Evolutionary conservation across 2,113 vertebrate genomes (phyloP).

Genomic region (Protobothrops flavoviridis): DNA sequence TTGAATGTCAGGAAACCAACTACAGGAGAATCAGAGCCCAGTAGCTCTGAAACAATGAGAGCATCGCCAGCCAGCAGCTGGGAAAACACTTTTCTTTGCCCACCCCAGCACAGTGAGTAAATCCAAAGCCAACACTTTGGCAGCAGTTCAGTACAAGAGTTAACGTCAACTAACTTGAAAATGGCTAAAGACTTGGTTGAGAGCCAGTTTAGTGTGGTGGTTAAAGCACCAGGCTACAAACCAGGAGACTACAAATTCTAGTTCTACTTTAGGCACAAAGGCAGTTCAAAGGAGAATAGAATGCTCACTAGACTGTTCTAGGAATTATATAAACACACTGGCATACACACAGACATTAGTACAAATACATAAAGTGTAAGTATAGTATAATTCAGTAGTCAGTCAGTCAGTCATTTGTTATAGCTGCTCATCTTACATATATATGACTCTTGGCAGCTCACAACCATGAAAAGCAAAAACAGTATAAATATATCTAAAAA

Average conservation of each 20-base stretch:
- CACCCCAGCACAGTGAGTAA: neutral
- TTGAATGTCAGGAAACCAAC: neutral
- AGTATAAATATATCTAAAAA: neutral
- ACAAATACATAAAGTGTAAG: neutral
- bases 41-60: neutral
- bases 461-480: neutral
- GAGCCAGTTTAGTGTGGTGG: neutral
- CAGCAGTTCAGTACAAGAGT: neutral
- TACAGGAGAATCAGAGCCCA: neutral
- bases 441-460: neutral
- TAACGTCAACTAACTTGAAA: neutral
- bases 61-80: neutral
- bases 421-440: neutral
- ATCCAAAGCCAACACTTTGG: neutral
- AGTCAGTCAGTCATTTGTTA: neutral
- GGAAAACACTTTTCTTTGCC: neutral
- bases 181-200: neutral
- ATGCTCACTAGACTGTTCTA: neutral
- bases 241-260: neutral
- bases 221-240: neutral
- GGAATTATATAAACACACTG: neutral
- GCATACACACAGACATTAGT: neutral
- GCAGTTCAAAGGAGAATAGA: neutral
- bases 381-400: neutral
- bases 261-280: neutral